Conservation (phyloP, 1,140 invertebrate species). For the Dendrolimus kikuchii region DNA sequence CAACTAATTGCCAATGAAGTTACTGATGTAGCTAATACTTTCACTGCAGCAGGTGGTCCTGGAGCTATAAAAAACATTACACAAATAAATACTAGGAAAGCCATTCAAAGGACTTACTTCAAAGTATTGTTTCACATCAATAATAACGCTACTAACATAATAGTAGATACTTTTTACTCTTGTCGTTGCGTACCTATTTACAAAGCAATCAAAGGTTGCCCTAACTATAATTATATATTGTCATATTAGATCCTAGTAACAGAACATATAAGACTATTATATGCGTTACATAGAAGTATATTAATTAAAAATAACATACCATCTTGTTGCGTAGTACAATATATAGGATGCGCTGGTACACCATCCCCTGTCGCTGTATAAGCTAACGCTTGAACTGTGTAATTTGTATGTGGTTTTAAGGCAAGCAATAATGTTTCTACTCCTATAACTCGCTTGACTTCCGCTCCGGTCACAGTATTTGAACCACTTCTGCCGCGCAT, state of each 20-base stretch:
- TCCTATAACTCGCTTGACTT: slow-evolving; percentile 84
- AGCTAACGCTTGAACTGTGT: slow-evolving; percentile 88
- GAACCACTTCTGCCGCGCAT: slow-evolving; percentile 33
- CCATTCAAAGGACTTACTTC: too few relatives aligned
- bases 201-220: too few relatives aligned
- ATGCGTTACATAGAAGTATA: too few relatives aligned
- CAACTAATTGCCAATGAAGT: slow-evolving; percentile 88
- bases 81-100: slow-evolving; percentile 1
- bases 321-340: slow-evolving; percentile 88
- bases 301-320: slow-evolving; percentile 51
- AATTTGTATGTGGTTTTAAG: slow-evolving; percentile 83
- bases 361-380: slow-evolving; percentile 90
- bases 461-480: slow-evolving; percentile 47
- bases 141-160: too few relatives aligned
- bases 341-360: slow-evolving; percentile 81
- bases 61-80: slow-evolving; percentile 75
- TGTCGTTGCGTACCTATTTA: too few relatives aligned
- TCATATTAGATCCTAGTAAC: too few relatives aligned
- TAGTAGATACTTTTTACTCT: too few relatives aligned
- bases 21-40: slow-evolving; percentile 84
- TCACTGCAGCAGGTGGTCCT: slow-evolving; percentile 85
- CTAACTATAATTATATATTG: too few relatives aligned
- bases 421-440: slow-evolving; percentile 84
- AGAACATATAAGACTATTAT: too few relatives aligned
- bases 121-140: too few relatives aligned